phyloP scores from a whole-genome alignment of 1,140 invertebrate species.

The Caligus rogercresseyi region DNA sequence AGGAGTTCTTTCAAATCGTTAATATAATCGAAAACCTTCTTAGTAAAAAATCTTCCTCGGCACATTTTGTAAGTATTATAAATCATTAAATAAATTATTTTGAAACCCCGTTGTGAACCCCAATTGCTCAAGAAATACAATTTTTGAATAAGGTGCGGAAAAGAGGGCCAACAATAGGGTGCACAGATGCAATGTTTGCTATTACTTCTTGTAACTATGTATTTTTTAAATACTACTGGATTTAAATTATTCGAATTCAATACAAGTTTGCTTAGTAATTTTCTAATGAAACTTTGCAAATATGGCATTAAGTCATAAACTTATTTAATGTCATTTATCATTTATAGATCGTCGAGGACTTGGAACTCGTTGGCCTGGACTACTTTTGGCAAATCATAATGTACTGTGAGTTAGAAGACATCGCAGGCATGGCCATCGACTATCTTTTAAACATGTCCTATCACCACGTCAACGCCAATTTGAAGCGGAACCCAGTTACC shows the following conservation, averaged over 20 bases:
- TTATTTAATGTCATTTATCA: too few relatives aligned
- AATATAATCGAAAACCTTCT: slow-evolving; percentile 33
- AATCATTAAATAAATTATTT: not conserved
- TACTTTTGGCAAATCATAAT: slow-evolving; percentile 37
- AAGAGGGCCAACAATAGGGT: too few relatives aligned
- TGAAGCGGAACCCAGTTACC: slow-evolving; percentile 34
- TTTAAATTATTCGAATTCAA: too few relatives aligned
- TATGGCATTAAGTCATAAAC: too few relatives aligned
- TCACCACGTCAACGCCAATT: slow-evolving; percentile 29
- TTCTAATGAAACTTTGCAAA: too few relatives aligned
- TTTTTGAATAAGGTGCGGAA: too few relatives aligned
- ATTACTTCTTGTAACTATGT: too few relatives aligned
- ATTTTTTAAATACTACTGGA: too few relatives aligned
- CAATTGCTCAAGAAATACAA: too few relatives aligned
- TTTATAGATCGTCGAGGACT: slow-evolving; percentile 33
- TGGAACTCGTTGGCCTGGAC: slow-evolving; percentile 33
- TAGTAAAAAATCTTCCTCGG: slow-evolving; percentile 16
- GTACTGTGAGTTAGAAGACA: slow-evolving; percentile 31
- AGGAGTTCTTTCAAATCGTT: slow-evolving; percentile 35
- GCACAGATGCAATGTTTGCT: too few relatives aligned
- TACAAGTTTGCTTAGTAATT: too few relatives aligned
- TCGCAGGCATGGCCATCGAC: slow-evolving; percentile 33
- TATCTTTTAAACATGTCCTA: slow-evolving; percentile 34
- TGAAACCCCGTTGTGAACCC: not conserved
- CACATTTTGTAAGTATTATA: slow-evolving; percentile 11